phyloP scores from a whole-genome alignment of 2,888 invertebrate species.

The Blomia tropicalis region DNA sequence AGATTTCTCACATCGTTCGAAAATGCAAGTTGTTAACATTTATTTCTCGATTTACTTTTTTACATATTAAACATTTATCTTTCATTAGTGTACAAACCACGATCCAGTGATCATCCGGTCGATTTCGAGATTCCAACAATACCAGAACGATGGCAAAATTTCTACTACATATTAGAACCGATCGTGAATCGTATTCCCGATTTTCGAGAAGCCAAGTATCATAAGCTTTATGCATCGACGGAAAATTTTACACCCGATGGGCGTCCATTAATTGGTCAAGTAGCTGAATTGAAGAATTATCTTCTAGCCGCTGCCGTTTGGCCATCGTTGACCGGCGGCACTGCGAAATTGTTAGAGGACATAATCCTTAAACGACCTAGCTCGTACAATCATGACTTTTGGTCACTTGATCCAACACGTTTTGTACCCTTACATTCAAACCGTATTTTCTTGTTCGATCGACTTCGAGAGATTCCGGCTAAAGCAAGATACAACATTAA shows the following conservation, averaged over 20 bases:
- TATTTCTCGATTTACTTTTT: not conserved
- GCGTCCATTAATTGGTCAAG: slow-evolving; percentile 84
- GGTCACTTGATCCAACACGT: slow-evolving; percentile 70
- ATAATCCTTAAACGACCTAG: slow-evolving; percentile 24
- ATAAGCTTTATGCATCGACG: slow-evolving; percentile 67
- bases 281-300: slow-evolving; percentile 78
- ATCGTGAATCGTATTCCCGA: slow-evolving; percentile 65
- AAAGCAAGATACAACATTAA: slow-evolving; percentile 29
- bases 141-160: slow-evolving; percentile 85
- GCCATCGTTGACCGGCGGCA: slow-evolving; percentile 83
- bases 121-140: slow-evolving; percentile 28
- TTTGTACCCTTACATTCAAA: slow-evolving; percentile 88
- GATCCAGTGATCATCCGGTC: slow-evolving; percentile 41
- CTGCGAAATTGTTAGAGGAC: slow-evolving; percentile 66
- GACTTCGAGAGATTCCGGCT: slow-evolving; percentile 83
- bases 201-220: slow-evolving; percentile 55
- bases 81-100: not conserved
- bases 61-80: not conserved
- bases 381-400: slow-evolving; percentile 47
- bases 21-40: not conserved
- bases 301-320: slow-evolving; percentile 85
- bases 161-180: slow-evolving; percentile 54
- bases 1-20: slow-evolving; percentile 16
- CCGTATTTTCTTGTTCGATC: slow-evolving; percentile 69
- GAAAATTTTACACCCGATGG: slow-evolving; percentile 95